Percentiles rank a stretch among this genome's conserved stretches.
These are phyloP conservation scores for Dipodomys spectabilis DNA, from an alignment of 2,113 vertebrate species.

Conservation along the genomic window DNA sequence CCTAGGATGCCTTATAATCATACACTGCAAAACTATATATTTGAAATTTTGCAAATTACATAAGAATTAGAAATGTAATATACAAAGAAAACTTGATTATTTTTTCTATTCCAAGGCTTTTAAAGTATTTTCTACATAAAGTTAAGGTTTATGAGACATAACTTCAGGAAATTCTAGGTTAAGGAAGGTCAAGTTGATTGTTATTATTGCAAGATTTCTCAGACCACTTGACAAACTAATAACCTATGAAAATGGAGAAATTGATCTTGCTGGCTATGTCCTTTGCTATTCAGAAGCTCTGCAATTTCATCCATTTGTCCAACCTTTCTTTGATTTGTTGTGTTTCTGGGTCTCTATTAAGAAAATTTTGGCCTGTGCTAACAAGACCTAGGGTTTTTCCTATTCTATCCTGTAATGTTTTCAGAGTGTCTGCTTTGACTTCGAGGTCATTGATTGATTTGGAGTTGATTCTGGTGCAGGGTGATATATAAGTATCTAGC, in stretches of 20 bases:
- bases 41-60: background rate
- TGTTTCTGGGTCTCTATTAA: too few relatives aligned
- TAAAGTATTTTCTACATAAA: constrained; percentile 3
- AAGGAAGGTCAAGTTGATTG: background rate
- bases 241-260: background rate
- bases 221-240: constrained; percentile 6
- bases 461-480: too few relatives aligned
- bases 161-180: constrained; percentile 30
- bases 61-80: constrained; percentile 33
- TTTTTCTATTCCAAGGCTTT: background rate
- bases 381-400: too few relatives aligned
- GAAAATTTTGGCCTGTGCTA: too few relatives aligned
- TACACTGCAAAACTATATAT: background rate
- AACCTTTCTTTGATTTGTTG: too few relatives aligned
- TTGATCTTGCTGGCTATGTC: background rate
- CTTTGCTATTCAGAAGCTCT: too few relatives aligned
- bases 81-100: background rate
- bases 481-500: too few relatives aligned
- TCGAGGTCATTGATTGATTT: too few relatives aligned
- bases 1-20: background rate
- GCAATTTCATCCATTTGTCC: too few relatives aligned
- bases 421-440: too few relatives aligned
- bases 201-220: constrained; percentile 33
- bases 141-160: background rate
- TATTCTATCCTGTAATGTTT: too few relatives aligned